Evolutionary conservation across 2,797 vertebrate genomes (phyloP).

Genomic region (Eutrigla gurnardus): DNA sequence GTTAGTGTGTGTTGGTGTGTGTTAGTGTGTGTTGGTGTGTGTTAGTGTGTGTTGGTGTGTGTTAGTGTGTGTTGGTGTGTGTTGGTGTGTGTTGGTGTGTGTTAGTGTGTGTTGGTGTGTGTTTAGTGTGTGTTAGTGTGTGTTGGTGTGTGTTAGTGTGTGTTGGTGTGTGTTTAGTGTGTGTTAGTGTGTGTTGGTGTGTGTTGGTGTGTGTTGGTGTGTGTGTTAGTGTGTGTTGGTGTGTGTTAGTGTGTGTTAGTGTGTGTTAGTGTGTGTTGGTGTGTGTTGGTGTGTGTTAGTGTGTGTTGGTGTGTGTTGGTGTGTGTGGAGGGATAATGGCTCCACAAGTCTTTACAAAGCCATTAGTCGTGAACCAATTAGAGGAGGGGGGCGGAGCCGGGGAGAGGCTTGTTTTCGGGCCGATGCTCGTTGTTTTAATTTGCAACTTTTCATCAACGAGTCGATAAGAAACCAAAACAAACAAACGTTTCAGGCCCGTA

Average conservation of each 20-base stretch:
- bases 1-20: constrained; percentile 11
- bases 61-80: constrained; percentile 11
- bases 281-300: neutral
- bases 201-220: constrained; percentile 16
- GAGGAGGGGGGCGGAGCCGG: constrained; percentile 13
- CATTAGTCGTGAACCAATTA: constrained; percentile 67
- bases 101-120: constrained; percentile 15
- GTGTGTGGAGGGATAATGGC: constrained; percentile 42
- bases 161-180: constrained; percentile 13
- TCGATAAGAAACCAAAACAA: constrained; percentile 66
- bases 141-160: constrained; percentile 13
- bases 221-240: constrained; percentile 6
- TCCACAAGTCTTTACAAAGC: constrained; percentile 62
- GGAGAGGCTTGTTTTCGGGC: constrained; percentile 44
- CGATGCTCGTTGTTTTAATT: constrained; percentile 61
- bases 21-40: constrained; percentile 12
- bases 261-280: constrained; percentile 9
- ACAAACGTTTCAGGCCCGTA: constrained; percentile 45
- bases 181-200: too few relatives aligned
- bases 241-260: too few relatives aligned
- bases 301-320: constrained; percentile 11
- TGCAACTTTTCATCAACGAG: constrained; percentile 60
- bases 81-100: constrained; percentile 13
- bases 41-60: constrained; percentile 15
- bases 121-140: constrained; percentile 8